Base-by-base conservation (phyloP, 2,113 vertebrate species). In the Pelobates fuscus region DNA sequence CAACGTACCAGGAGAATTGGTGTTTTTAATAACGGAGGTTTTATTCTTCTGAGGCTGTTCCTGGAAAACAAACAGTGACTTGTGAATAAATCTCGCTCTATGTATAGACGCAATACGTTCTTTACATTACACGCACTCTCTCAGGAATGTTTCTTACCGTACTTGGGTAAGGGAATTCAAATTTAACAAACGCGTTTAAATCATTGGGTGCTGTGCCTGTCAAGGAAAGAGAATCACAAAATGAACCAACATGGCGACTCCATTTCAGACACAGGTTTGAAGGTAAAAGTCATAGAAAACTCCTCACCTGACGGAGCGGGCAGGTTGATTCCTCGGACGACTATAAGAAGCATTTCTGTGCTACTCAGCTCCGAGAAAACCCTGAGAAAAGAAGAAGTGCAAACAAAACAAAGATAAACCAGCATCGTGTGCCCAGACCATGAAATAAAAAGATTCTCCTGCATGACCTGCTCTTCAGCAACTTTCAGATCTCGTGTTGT, bases 291-390 rank as follows among this genome's bases (percentile, higher is more conserved):
- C 37, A 12, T 12, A 41, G 37, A 12, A 2, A 46, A 3, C n/a
- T 52, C 6, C 46, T 82, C 88, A 98, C 97, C 97, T 81, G 91
- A 89, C 0, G 97, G 97, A 78, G 95, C 92, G 30, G 96, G 96
- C 37, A 99, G 91, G 81, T 98, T 98, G 90, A 99, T 95, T 18
- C 93, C 96, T 80, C 92, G 93, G 20, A 98, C 93, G 25, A 99
- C 86, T 30, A 93, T 77, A 7, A 99, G 91, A 29, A 98, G 93
- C 96, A 98, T 95, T 82, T 98, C 97, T 67, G 94, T 98, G 82
- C 97, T 98, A 86, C 91, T 98, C 77, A 99, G 94, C 71, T 99
- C 96, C 44, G 97, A 94, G 88, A 98, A 98, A 79, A 99, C 95
- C 87, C 97, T 99, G 82, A 14, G 17, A 49, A 17, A 17, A 49